Percentiles rank a stretch among this genome's conserved stretches.
Evolutionary conservation across 2,888 invertebrate species (phyloP).

Genomic region (Creontiades dilutus): DNA sequence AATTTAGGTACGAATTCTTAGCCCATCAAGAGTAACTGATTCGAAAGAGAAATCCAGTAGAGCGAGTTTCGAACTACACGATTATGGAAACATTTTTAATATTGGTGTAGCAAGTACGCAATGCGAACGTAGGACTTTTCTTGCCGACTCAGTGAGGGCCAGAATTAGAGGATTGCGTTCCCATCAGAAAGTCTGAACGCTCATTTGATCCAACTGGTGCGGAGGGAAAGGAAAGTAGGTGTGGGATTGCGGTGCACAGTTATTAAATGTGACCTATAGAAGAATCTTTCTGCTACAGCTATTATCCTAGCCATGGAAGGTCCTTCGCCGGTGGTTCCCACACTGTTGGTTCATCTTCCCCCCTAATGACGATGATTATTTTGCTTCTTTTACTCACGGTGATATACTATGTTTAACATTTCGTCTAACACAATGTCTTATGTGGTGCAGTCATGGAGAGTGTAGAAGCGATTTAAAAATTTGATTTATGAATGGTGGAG

Average conservation of each 20-base stretch:
- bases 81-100: slow-evolving; percentile 16
- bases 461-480: neutral
- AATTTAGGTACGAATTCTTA: too few relatives aligned
- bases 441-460: neutral
- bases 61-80: too few relatives aligned
- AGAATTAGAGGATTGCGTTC: neutral
- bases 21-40: too few relatives aligned
- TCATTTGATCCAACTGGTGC: slow-evolving; percentile 21
- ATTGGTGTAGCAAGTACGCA: neutral
- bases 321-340: slow-evolving; percentile 27
- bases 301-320: slow-evolving; percentile 42
- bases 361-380: slow-evolving; percentile 29
- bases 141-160: slow-evolving; percentile 11
- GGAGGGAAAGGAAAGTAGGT: slow-evolving; percentile 24
- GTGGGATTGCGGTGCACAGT: slow-evolving; percentile 48
- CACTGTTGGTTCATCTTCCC: slow-evolving; percentile 45
- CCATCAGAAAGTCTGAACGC: neutral
- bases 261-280: slow-evolving; percentile 63
- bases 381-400: neutral
- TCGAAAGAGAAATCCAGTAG: too few relatives aligned
- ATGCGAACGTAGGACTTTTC: slow-evolving; percentile 18
- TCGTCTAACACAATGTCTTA: neutral
- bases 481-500: neutral
- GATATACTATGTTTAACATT: neutral
- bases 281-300: slow-evolving; percentile 29